phyloP scores from a whole-genome alignment of 2,888 invertebrate species.

The Apamea sordens region DNA sequence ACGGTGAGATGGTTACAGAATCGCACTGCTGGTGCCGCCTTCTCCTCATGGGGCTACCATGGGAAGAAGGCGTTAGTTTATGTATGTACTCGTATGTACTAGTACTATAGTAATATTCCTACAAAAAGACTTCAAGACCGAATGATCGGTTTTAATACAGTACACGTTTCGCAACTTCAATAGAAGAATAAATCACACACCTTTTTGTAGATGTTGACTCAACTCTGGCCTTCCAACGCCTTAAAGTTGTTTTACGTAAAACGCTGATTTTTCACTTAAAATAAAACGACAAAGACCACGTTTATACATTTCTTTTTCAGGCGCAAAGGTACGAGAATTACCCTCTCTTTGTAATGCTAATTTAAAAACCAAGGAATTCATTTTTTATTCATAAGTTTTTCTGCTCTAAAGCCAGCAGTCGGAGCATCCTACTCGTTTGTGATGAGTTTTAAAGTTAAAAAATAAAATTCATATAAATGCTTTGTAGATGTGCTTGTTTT shows the following conservation, averaged over 20 bases:
- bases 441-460: slow-evolving; percentile 84
- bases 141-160: neutral
- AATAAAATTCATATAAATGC: slow-evolving; percentile 77
- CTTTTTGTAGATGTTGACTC: slow-evolving; percentile 34
- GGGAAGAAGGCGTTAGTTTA: neutral
- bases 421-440: slow-evolving; percentile 85
- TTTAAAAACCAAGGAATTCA: slow-evolving; percentile 90
- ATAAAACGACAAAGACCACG: slow-evolving; percentile 84
- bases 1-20: too few relatives aligned
- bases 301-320: slow-evolving; percentile 86
- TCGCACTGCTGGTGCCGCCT: too few relatives aligned
- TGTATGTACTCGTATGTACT: neutral
- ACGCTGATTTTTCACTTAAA: slow-evolving; percentile 84
- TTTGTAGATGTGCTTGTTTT: slow-evolving; percentile 68
- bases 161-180: neutral
- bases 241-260: slow-evolving; percentile 65
- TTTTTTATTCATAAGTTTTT: slow-evolving; percentile 91
- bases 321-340: slow-evolving; percentile 88
- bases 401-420: slow-evolving; percentile 87
- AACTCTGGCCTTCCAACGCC: slow-evolving; percentile 30
- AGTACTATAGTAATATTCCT: neutral
- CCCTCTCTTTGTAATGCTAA: slow-evolving; percentile 90
- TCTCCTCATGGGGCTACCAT: neutral
- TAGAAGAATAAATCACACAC: slow-evolving; percentile 7
- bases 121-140: neutral